Conservation (phyloP, 2,888 invertebrate species). For the Cryptosula pallasiana region DNA sequence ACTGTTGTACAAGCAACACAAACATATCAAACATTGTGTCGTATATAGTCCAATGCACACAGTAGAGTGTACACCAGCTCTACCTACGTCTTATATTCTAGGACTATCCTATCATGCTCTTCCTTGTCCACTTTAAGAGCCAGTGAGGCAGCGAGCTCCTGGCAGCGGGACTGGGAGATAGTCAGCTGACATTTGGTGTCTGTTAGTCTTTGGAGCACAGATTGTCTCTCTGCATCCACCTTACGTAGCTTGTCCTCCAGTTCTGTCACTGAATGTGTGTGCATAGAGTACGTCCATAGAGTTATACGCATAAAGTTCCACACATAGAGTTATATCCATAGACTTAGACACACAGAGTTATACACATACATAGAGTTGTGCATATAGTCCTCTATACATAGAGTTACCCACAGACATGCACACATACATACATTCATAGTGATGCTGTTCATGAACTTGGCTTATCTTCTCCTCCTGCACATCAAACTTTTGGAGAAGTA, state of each 20-base stretch:
- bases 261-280: constrained; percentile 34
- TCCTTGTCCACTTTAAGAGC: constrained; percentile 37
- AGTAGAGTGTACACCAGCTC: too few relatives aligned
- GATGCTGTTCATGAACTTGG: constrained; percentile 43
- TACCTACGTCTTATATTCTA: constrained; percentile 42
- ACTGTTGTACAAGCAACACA: neutral
- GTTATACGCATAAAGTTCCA: too few relatives aligned
- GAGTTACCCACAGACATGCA: too few relatives aligned
- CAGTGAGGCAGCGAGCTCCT: constrained; percentile 36
- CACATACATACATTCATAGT: constrained; percentile 46
- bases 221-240: constrained; percentile 39
- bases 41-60: too few relatives aligned
- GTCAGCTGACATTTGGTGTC: constrained; percentile 35
- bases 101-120: constrained; percentile 40
- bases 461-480: constrained; percentile 46
- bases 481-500: constrained; percentile 48
- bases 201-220: constrained; percentile 37
- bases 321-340: too few relatives aligned
- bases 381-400: too few relatives aligned
- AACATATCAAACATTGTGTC: neutral
- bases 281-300: too few relatives aligned
- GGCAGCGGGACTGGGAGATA: constrained; percentile 40
- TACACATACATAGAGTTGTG: too few relatives aligned
- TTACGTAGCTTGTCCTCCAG: constrained; percentile 40
- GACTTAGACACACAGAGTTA: too few relatives aligned